Conservation (phyloP, 1,140 invertebrate species). For the Condylostylus longicornis region DNA sequence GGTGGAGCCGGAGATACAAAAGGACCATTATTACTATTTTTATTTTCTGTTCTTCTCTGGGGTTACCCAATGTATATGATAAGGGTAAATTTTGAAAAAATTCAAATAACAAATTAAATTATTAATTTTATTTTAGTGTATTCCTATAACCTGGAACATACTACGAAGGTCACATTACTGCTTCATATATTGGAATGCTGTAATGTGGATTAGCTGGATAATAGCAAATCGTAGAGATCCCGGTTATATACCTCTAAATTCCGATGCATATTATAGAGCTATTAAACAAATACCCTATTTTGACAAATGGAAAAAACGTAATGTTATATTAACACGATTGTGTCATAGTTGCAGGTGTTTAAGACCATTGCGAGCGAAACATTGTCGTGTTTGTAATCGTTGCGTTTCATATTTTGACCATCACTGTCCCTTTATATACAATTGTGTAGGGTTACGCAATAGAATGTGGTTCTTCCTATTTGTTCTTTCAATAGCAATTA, state of each 20-base stretch:
- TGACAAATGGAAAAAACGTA: slow-evolving; percentile 75
- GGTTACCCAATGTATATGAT: slow-evolving; percentile 87
- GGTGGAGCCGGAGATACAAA: slow-evolving; percentile 81
- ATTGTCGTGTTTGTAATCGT: slow-evolving; percentile 80
- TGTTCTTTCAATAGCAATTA: slow-evolving; percentile 69
- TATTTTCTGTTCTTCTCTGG: slow-evolving; percentile 73
- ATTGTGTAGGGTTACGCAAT: slow-evolving; percentile 75
- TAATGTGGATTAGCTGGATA: slow-evolving; percentile 88
- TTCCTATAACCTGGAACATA: slow-evolving; percentile 81
- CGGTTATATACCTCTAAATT: slow-evolving; percentile 75
- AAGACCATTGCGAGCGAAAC: slow-evolving; percentile 72
- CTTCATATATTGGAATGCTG: slow-evolving; percentile 75
- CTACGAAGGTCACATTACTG: slow-evolving; percentile 70
- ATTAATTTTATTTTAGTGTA: slow-evolving; percentile 41
- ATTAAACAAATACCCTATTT: slow-evolving; percentile 81
- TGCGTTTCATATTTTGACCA: slow-evolving; percentile 89
- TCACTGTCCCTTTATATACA: slow-evolving; percentile 89
- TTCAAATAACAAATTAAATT: not conserved
- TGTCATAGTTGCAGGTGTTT: slow-evolving; percentile 85
- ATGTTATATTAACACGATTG: slow-evolving; percentile 66
- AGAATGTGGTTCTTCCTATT: slow-evolving; percentile 85
- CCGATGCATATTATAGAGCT: slow-evolving; percentile 73
- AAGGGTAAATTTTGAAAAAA: slow-evolving; percentile 38
- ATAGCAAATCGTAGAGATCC: slow-evolving; percentile 76
- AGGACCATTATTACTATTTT: slow-evolving; percentile 68